Base-by-base conservation (phyloP, 2,113 vertebrate genomes). In the Pteronura brasiliensis region DNA sequence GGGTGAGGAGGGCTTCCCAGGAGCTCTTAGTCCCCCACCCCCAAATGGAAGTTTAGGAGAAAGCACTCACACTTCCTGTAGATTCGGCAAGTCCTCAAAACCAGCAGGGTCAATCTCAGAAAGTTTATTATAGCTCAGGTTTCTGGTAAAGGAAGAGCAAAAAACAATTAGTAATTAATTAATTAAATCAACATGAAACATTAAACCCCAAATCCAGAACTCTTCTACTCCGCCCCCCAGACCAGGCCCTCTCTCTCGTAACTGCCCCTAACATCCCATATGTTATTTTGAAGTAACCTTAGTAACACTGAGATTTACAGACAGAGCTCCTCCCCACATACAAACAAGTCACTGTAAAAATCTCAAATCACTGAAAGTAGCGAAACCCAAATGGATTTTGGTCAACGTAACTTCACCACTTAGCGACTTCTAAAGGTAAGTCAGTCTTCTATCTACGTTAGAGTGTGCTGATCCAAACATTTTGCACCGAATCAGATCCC, bases 71-170 rank as follows among this genome's bases (percentile, higher is more conserved):
- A 99, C 98, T 99, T 99, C 99, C 98, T 98, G 99, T 84, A 99
- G 99, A 98, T 99, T 99, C 6, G 86, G 98, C 95, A 99, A 99
- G 97, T 98, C 98, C 96, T 98, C 98, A 97, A 99, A 99, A 96
- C 97, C 99, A 98, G 99, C 99, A 81, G 97, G 97, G 98, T 99
- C 98, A 96, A 99, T 99, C 98, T 99, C 98, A 0, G 98, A 98
- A 98, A 99, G 98, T 98, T 99, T 99, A 98, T 99, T 99, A 99
- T 99, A 98, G 98, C 99, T 99, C 97, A 99, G 99, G 98, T 99
- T 99, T 99, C 99, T 99, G 99, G 97, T 92, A 98, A 98, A 97
- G 96, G 80, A 39, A 85, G 93, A 97, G 96, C 97, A 88, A 98
- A 94, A 65, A 61, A 79, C 49, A 55, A 55, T 49, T 85, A 55